phyloP scores from a whole-genome alignment of 2,113 vertebrate genomes.

The Eira barbara region DNA sequence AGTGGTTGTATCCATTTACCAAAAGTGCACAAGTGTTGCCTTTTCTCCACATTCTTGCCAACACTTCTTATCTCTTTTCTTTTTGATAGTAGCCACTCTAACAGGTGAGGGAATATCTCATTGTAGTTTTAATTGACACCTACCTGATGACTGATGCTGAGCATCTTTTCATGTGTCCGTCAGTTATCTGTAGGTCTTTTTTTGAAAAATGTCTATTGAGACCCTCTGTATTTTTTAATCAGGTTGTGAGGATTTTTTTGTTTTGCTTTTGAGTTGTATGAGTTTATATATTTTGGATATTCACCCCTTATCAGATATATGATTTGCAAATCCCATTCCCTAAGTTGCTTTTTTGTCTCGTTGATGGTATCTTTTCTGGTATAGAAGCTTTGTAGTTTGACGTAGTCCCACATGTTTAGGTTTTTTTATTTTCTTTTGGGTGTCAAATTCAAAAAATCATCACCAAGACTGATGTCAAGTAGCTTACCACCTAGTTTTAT shows the following conservation, averaged over 20 bases:
- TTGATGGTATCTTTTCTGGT: not conserved
- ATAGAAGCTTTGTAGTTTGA: not conserved
- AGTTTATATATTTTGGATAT: not conserved
- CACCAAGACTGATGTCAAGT: not conserved
- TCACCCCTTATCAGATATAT: not conserved
- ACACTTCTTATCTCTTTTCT: not conserved
- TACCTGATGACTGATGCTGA: not conserved
- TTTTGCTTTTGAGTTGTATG: not conserved
- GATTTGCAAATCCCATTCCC: not conserved
- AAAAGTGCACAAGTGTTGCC: not conserved
- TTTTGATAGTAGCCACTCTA: not conserved
- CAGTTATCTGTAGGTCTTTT: not conserved
- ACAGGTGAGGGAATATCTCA: not conserved
- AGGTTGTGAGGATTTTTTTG: not conserved
- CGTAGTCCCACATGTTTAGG: not conserved
- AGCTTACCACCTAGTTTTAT: not conserved
- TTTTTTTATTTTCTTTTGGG: not conserved
- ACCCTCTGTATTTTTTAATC: not conserved
- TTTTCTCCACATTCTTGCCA: not conserved
- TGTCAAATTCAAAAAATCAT: not conserved
- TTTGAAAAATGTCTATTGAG: not conserved
- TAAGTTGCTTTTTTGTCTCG: not conserved
- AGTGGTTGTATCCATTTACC: not conserved
- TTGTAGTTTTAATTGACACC: not conserved
- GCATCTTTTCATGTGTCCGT: not conserved